phyloP scores from a whole-genome alignment of 1,140 invertebrate species.

The Pachyrhynchus sulphureomaculatus region DNA sequence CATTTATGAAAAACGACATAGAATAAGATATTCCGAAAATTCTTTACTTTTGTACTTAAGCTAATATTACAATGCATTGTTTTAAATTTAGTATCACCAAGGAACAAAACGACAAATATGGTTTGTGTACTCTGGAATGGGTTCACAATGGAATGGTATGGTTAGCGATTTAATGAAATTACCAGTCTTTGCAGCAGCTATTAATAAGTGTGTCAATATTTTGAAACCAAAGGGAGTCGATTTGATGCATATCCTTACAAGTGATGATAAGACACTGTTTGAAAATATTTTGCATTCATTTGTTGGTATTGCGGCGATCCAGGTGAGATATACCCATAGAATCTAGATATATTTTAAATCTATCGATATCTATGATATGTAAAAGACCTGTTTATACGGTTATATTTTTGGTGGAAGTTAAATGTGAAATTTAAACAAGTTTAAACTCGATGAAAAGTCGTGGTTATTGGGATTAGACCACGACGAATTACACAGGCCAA shows the following conservation, averaged over 20 bases:
- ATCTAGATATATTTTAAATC: too few relatives aligned
- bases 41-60: too few relatives aligned
- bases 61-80: too few relatives aligned
- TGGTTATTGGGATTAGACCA: too few relatives aligned
- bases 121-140: constrained; percentile 73
- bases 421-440: too few relatives aligned
- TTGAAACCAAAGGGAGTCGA: constrained; percentile 75
- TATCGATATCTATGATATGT: too few relatives aligned
- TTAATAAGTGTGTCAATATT: constrained; percentile 68
- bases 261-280: constrained; percentile 70
- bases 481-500: too few relatives aligned
- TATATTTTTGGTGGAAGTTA: too few relatives aligned
- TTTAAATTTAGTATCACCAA: constrained; percentile 53
- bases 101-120: constrained; percentile 54
- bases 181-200: constrained; percentile 65
- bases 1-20: too few relatives aligned
- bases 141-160: constrained; percentile 71
- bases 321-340: constrained; percentile 64
- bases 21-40: too few relatives aligned
- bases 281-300: constrained; percentile 86
- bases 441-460: too few relatives aligned
- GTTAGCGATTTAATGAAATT: constrained; percentile 62
- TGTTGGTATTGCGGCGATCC: constrained; percentile 87
- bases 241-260: constrained; percentile 77
- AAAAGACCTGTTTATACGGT: too few relatives aligned